phyloP scores from a whole-genome alignment of 2,113 vertebrate genomes.

The Syngnathus typhle region DNA sequence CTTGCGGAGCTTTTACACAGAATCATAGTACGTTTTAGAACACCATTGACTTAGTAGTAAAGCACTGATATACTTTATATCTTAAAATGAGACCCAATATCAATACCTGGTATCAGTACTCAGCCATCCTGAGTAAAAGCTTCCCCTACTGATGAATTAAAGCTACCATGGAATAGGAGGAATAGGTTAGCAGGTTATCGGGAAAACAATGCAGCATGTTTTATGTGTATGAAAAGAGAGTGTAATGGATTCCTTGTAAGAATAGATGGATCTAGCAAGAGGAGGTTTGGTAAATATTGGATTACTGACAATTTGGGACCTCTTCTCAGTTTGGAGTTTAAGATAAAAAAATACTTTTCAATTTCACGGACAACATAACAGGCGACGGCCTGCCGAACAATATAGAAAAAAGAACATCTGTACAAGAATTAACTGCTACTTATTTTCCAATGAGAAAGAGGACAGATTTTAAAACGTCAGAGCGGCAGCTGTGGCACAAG shows the following conservation, averaged over 20 bases:
- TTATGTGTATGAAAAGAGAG: conserved; percentile 53
- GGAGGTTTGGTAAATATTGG: conserved; percentile 43
- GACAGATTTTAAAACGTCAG: conserved; percentile 12
- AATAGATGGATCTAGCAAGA: conserved; percentile 45
- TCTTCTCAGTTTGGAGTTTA: conserved; percentile 13
- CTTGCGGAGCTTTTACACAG: too few species aligned
- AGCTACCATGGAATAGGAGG: too few species aligned
- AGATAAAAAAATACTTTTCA: conserved; percentile 34
- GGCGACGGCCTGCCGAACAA: background rate
- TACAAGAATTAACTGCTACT: conserved; percentile 27
- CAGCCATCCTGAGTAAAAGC: too few species aligned
- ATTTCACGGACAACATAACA: conserved; percentile 23
- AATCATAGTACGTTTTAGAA: too few species aligned
- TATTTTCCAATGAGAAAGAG: conserved; percentile 17
- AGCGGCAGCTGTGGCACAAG: conserved; percentile 17
- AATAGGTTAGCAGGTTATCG: too few species aligned
- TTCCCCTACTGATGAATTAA: too few species aligned
- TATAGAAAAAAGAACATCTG: conserved; percentile 3
- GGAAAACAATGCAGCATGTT: too few species aligned
- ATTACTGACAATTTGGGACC: conserved; percentile 42
- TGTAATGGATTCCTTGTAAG: conserved; percentile 53
- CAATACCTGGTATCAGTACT: too few species aligned
- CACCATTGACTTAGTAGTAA: too few species aligned
- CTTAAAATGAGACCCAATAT: too few species aligned
- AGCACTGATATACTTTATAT: too few species aligned